Conservation (phyloP, 2,888 invertebrate species). For the Barypeithes pellucidus region DNA sequence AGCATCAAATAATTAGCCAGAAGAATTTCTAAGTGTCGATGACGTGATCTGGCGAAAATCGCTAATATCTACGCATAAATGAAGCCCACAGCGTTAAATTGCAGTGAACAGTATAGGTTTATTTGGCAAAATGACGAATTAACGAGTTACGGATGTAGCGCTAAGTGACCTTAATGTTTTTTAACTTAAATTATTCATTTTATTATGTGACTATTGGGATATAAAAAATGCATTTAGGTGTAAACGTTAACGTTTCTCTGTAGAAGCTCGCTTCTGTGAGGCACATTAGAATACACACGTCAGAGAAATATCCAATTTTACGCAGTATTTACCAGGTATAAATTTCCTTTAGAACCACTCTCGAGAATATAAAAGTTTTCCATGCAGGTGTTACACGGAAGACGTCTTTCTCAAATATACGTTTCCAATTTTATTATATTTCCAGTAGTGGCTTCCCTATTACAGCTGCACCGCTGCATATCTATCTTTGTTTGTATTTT, state of each 20-base stretch:
- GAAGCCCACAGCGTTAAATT: too few relatives aligned
- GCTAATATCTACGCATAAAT: too few relatives aligned
- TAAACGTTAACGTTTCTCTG: neutral
- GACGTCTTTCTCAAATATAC: constrained; percentile 57
- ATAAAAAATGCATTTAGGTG: neutral
- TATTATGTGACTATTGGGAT: neutral
- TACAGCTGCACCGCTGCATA: constrained; percentile 3
- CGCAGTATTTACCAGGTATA: constrained; percentile 62
- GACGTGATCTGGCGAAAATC: too few relatives aligned
- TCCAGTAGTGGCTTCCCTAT: constrained; percentile 34
- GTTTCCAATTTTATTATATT: constrained; percentile 55
- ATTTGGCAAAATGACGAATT: too few relatives aligned
- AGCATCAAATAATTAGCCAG: too few relatives aligned
- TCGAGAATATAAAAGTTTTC: constrained; percentile 59
- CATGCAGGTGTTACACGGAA: constrained; percentile 58
- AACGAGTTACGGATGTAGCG: too few relatives aligned
- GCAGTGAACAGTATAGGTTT: too few relatives aligned
- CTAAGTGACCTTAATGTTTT: too few relatives aligned
- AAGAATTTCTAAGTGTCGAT: too few relatives aligned
- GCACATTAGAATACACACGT: constrained; percentile 17
- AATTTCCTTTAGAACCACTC: constrained; percentile 59
- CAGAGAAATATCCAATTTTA: constrained; percentile 61
- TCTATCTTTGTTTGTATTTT: neutral
- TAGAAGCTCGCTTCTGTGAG: neutral
- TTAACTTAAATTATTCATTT: neutral